phyloP scores from a whole-genome alignment of 2,113 vertebrate genomes.

The Heteronetta atricapilla region DNA sequence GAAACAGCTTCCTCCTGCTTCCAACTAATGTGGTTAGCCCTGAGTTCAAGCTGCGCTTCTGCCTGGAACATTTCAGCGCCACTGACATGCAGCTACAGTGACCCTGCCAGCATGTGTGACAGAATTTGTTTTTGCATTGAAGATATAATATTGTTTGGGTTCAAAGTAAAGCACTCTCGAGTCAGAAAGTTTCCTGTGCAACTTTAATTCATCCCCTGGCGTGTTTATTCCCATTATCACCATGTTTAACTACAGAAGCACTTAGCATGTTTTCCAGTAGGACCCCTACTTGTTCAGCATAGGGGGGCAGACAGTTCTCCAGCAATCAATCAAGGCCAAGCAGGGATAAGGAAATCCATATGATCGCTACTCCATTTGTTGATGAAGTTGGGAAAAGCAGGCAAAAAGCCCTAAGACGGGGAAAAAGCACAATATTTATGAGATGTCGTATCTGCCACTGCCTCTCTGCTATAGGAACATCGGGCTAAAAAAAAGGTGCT shows the following conservation, averaged over 20 bases:
- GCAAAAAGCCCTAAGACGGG: neutral
- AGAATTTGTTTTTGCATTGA: slow-evolving; percentile 17
- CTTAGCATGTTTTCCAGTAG: slow-evolving; percentile 45
- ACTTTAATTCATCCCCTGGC: slow-evolving; percentile 16
- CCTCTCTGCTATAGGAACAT: neutral
- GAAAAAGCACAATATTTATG: neutral
- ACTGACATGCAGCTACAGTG: slow-evolving; percentile 9
- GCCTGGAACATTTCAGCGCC: slow-evolving; percentile 56
- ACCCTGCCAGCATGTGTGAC: slow-evolving; percentile 43
- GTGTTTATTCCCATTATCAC: slow-evolving; percentile 60
- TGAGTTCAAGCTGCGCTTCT: slow-evolving; percentile 40
- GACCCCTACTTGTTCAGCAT: neutral
- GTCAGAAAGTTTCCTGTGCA: slow-evolving; percentile 43
- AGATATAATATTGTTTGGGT: slow-evolving; percentile 54
- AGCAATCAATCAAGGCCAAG: slow-evolving; percentile 31
- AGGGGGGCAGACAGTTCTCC: neutral
- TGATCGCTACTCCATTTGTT: neutral
- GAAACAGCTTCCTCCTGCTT: slow-evolving; percentile 47
- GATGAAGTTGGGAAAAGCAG: neutral
- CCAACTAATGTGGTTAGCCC: neutral
- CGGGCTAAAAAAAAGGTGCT: neutral
- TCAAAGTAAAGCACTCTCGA: slow-evolving; percentile 48
- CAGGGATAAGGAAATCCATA: slow-evolving; percentile 16
- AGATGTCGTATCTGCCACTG: neutral
- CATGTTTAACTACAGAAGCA: slow-evolving; percentile 49